phyloP scores from a whole-genome alignment of 1,140 invertebrate genomes.

The Ceratina japonica region DNA sequence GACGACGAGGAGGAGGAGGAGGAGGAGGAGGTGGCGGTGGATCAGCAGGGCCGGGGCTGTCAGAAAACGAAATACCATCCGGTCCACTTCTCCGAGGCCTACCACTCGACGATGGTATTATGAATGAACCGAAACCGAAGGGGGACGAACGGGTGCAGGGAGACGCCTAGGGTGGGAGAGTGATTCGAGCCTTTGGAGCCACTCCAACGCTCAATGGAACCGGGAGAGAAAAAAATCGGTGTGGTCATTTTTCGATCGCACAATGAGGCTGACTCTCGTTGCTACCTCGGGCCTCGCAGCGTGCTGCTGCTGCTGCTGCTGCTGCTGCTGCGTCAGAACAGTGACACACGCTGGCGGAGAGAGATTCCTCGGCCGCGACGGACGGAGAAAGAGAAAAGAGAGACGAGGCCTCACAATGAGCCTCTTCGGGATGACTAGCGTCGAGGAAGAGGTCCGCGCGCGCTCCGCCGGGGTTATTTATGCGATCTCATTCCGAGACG shows the following conservation, averaged over 20 bases:
- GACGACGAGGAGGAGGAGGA: conserved; percentile 2
- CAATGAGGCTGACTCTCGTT: conserved; percentile 48
- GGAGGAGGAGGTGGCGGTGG: conserved; percentile 22
- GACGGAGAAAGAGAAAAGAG: conserved; percentile 33
- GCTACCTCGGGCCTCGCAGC: conserved; percentile 33
- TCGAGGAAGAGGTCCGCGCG: conserved; percentile 32
- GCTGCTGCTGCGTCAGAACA: conserved; percentile 65
- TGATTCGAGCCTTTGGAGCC: conserved; percentile 69
- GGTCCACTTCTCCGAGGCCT: conserved; percentile 65
- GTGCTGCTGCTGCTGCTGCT: conserved; percentile 65
- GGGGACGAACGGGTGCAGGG: conserved; percentile 43
- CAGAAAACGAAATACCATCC: conserved; percentile 75
- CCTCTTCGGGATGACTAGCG: conserved; percentile 49
- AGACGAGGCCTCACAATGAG: conserved; percentile 33
- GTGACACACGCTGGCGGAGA: conserved; percentile 54
- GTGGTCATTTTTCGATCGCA: conserved; percentile 71
- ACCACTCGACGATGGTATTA: conserved; percentile 66
- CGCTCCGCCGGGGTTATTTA: conserved; percentile 55
- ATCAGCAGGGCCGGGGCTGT: conserved; percentile 55
- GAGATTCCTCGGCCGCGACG: conserved; percentile 46
- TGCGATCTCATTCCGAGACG: conserved; percentile 59
- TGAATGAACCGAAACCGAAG: conserved; percentile 59
- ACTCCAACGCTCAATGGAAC: conserved; percentile 67
- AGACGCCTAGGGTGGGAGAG: conserved; percentile 50
- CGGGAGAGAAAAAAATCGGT: conserved; percentile 73